Conservation (phyloP, 2,797 vertebrate species). For the Tragopan temminckii region DNA sequence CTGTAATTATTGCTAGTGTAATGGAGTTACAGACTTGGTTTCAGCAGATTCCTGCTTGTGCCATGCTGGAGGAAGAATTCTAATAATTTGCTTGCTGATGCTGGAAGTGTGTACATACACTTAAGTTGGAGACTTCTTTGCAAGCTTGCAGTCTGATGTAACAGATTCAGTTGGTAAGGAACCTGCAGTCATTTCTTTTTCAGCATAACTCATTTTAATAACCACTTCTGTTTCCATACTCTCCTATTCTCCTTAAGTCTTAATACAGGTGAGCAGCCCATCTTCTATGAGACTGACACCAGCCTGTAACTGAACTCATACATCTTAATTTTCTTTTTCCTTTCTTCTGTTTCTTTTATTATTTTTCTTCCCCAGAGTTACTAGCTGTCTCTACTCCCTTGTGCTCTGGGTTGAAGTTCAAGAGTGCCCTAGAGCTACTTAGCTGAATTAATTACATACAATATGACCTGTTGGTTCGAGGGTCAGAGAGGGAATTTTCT, state of each 20-base stretch:
- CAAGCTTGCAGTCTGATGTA: neutral
- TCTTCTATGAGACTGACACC: neutral
- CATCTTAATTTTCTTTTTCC: neutral
- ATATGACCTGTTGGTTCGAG: neutral
- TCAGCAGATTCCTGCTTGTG: neutral
- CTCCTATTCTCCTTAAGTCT: neutral
- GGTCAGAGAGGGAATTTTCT: constrained; percentile 10
- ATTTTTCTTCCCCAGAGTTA: neutral
- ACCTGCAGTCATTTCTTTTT: neutral
- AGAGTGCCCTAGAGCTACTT: constrained; percentile 22
- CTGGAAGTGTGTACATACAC: neutral
- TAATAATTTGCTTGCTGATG: neutral
- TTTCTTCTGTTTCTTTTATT: neutral
- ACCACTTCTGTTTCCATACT: neutral
- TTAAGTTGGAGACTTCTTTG: neutral
- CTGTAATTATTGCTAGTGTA: neutral
- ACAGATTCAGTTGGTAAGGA: neutral
- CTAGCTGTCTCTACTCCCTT: neutral
- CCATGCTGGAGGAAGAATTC: neutral
- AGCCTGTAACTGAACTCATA: neutral
- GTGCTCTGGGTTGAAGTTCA: constrained; percentile 54
- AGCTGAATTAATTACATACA: constrained; percentile 12
- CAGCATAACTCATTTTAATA: neutral
- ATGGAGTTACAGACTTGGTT: too few relatives aligned
- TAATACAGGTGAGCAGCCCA: neutral